Evolutionary conservation across 2,888 invertebrate species (phyloP), one percentile per base, ranked within the genome.

Genomic region (Rhabditoides inermis): DNA sequence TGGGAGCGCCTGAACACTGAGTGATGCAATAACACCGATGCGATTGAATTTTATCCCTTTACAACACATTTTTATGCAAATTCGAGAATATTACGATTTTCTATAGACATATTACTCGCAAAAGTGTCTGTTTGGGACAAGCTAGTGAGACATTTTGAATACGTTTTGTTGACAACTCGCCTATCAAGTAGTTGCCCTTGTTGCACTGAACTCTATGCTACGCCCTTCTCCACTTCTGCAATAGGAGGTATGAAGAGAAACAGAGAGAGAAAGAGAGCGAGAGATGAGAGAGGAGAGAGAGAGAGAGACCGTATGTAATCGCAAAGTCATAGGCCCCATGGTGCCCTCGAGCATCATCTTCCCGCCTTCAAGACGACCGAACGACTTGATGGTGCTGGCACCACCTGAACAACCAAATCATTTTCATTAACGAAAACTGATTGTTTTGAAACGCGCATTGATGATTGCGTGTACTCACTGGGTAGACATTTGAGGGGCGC

Each of bases 311-410:
- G 47, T 80, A 79, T 62, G 80, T 81, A 12, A 71, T 64, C 23
- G 77, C 72, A 68, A 80, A 81, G 52, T 77, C 75, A 64, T 80
- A 81, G 45, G 77, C 76, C 79, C 79, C 53, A 78, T 76, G 49
- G 73, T 65, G 7, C 78, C 78, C 51, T 78, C 77, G 30, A 79
- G 61, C 49, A 76, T 63, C 12, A 79, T 77, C 52, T 70, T 70
- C 20, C 79, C 79, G 53, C 78, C 70, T 3, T 65, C 55, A 28
- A 80, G 62, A 3, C 61, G 76, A 12, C 72, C 72, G 49, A 65
- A 70, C 18, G 66, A 68, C 49, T 65, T 63, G 2, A 57, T 76
- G 76, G 50, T 76, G 75, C 15, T 65, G 65, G 55, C 76, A 76
- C 28, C 70, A 68, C 49, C 75, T 75, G 41, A 47, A 69, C n/a